Percentiles rank a stretch among this genome's conserved stretches.
Conservation (phyloP, 2,113 vertebrate genomes). For the Physeter macrocephalus region DNA sequence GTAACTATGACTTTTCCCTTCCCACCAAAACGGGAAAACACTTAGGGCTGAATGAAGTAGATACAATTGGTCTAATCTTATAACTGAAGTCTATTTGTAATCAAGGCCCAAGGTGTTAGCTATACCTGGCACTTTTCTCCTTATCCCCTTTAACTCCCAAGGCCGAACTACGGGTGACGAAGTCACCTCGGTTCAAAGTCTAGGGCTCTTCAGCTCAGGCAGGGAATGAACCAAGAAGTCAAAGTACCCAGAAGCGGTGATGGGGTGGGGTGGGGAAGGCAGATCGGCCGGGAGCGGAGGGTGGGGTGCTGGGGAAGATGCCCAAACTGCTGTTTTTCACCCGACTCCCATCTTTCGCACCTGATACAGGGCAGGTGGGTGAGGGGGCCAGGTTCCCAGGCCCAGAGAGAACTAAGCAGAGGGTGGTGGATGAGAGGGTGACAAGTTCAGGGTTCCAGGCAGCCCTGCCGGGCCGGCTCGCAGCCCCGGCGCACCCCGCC, state of each 20-base stretch:
- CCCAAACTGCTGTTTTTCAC: neutral
- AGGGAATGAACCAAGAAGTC: neutral
- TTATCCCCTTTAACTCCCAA: neutral
- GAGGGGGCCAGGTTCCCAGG: neutral
- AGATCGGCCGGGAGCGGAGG: neutral
- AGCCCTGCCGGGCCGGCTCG: neutral
- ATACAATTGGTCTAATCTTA: neutral
- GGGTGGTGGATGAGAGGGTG: neutral
- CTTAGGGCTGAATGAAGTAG: neutral
- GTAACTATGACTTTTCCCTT: neutral
- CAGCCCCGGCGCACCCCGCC: neutral
- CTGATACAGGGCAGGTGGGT: too few species aligned
- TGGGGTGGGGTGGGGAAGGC: neutral
- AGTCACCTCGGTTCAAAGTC: slow-evolving; percentile 63
- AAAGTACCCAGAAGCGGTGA: neutral
- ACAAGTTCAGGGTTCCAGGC: neutral
- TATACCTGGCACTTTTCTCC: neutral
- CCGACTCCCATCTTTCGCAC: neutral
- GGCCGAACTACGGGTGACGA: slow-evolving; percentile 37
- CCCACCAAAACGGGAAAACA: neutral
- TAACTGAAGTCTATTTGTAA: neutral
- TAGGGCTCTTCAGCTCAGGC: neutral
- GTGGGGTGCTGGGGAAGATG: neutral
- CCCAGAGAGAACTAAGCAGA: neutral
- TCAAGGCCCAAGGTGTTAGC: neutral